phyloP scores from a whole-genome alignment of 2,888 invertebrate species.

The Epirrhoe alternata region DNA sequence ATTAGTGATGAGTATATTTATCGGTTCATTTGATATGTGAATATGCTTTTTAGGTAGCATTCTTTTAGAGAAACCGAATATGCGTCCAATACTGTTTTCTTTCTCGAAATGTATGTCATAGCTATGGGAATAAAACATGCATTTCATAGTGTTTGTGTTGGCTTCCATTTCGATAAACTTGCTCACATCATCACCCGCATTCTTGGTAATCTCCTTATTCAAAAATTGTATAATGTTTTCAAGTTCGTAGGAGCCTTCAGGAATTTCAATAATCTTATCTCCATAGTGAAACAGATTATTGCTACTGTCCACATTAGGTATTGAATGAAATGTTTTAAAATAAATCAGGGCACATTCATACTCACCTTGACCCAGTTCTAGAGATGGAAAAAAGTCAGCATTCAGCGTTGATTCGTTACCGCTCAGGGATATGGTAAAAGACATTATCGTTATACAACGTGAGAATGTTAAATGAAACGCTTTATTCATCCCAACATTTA shows the following conservation, averaged over 20 bases:
- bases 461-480: not conserved
- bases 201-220: too few species aligned
- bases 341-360: constrained; percentile 19
- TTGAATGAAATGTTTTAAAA: constrained; percentile 33
- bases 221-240: constrained; percentile 2
- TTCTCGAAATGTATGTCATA: constrained; percentile 10
- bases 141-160: constrained; percentile 9
- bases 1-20: constrained; percentile 28
- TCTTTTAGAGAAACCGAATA: constrained; percentile 3
- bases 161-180: constrained; percentile 1
- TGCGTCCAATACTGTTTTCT: not conserved
- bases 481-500: too few species aligned
- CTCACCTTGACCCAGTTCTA: not conserved
- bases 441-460: not conserved
- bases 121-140: constrained; percentile 1
- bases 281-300: constrained; percentile 20
- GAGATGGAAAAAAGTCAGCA: constrained; percentile 9
- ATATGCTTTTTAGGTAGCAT: not conserved
- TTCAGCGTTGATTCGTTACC: constrained; percentile 1
- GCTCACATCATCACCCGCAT: not conserved
- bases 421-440: constrained; percentile 1
- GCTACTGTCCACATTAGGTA: constrained; percentile 31
- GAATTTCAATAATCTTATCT: not conserved
- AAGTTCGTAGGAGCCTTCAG: constrained; percentile 4
- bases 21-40: constrained; percentile 4